Evolutionary conservation across 30 jellyfish, hydroid and myxozoan genomes (phyloP).

Genomic region (Hydra vulgaris): DNA sequence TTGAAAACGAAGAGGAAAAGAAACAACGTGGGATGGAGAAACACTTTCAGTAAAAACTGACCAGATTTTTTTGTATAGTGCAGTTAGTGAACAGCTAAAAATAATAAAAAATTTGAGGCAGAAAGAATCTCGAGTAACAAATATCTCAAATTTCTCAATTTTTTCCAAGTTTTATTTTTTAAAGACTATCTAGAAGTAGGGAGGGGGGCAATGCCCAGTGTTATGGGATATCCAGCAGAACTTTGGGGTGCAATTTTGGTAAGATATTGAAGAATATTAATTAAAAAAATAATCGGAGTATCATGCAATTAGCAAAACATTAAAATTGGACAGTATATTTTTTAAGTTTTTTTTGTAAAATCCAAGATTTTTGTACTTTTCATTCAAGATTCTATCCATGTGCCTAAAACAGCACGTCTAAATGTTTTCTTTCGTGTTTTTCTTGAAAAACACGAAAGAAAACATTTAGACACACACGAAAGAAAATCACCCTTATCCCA

Average conservation of each 20-base stretch:
- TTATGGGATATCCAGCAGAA: neutral
- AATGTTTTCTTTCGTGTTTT: too few relatives aligned
- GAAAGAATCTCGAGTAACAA: slow-evolving; percentile 5
- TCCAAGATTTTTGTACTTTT: too few relatives aligned
- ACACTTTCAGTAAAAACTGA: neutral
- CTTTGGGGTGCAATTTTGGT: neutral
- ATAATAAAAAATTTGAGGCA: neutral
- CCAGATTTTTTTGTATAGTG: neutral
- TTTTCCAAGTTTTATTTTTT: neutral
- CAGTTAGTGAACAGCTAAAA: neutral
- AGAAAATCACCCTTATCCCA: too few relatives aligned
- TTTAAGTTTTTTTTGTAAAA: too few relatives aligned
- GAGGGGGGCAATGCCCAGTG: neutral
- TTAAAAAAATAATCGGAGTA: neutral
- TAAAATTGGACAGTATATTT: too few relatives aligned
- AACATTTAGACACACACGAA: too few relatives aligned
- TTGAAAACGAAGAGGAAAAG: neutral
- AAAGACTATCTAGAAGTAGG: neutral
- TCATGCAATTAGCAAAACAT: too few relatives aligned
- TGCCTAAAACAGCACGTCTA: too few relatives aligned
- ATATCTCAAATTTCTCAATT: neutral
- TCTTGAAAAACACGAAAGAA: too few relatives aligned
- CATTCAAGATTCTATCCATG: too few relatives aligned
- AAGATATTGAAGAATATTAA: neutral
- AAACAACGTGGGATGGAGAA: neutral